Evolutionary conservation across 1,140 invertebrate genomes (phyloP).

Genomic region (Drosophila pseudoananassae): DNA sequence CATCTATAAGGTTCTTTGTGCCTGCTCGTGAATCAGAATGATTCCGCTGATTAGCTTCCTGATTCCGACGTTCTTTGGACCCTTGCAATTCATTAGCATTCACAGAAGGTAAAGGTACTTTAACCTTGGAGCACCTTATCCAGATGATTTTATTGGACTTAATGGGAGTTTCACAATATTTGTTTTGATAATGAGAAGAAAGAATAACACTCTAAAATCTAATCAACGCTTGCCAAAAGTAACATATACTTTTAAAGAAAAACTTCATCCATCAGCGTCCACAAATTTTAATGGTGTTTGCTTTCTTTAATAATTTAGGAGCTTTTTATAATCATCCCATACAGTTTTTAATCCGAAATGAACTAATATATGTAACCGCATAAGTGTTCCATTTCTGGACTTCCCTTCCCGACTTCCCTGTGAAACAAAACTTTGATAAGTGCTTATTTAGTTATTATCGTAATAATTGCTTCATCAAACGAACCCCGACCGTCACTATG

Average conservation of each 20-base stretch:
- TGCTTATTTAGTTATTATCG: conserved; percentile 67
- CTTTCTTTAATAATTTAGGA: no score
- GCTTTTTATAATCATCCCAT: no score
- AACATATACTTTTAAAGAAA: no score
- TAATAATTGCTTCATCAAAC: conserved; percentile 48
- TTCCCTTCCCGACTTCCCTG: background rate
- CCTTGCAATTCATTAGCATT: conserved; percentile 12
- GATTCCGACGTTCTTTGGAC: conserved; percentile 20
- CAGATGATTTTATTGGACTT: background rate
- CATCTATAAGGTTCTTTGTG: conserved; percentile 42
- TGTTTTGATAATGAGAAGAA: background rate
- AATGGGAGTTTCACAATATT: background rate
- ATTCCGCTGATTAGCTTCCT: conserved; percentile 30
- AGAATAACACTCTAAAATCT: no score
- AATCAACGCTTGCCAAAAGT: no score
- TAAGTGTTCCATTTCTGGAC: conserved; percentile 4
- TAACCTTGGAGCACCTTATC: background rate
- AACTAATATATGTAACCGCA: background rate
- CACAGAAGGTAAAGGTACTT: no score
- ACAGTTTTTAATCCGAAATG: background rate
- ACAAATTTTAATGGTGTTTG: no score
- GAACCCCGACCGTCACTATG: conserved; percentile 33
- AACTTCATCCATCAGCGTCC: no score
- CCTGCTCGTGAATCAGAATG: conserved; percentile 40
- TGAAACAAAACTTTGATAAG: conserved; percentile 17